These are phyloP conservation scores for Nymphalis polychloros DNA, from an alignment of 2,888 invertebrate genomes.

Conservation along the genomic window DNA sequence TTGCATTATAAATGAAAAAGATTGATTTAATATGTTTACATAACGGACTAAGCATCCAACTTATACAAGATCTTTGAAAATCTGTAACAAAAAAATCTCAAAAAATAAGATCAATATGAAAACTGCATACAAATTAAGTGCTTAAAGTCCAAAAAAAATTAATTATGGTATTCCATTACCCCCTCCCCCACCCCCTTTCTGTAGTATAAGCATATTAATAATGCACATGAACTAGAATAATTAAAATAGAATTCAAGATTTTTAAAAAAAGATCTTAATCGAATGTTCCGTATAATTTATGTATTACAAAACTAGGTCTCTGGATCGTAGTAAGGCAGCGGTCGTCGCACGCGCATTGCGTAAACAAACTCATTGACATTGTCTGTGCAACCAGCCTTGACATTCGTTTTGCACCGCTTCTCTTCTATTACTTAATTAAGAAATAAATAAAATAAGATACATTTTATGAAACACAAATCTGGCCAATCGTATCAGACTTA, in stretches of 20 bases:
- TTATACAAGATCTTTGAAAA: not conserved
- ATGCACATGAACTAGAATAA: too few species aligned
- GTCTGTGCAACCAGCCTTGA: conserved; percentile 30
- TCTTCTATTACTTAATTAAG: not conserved
- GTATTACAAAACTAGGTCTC: conserved; percentile 6
- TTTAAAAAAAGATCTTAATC: not conserved
- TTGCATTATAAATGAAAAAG: conserved; percentile 31
- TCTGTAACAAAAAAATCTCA: too few species aligned
- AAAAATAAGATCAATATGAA: not conserved
- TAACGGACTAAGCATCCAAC: conserved; percentile 26
- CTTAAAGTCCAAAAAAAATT: too few species aligned
- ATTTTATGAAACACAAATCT: too few species aligned
- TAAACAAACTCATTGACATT: conserved; percentile 30
- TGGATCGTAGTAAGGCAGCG: conserved; percentile 14
- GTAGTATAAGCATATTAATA: too few species aligned
- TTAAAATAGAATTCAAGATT: too few species aligned
- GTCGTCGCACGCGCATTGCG: conserved; percentile 27
- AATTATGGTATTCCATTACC: too few species aligned
- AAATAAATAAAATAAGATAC: not conserved
- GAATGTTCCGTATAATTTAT: too few species aligned
- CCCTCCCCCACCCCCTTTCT: too few species aligned
- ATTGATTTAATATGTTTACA: conserved; percentile 32
- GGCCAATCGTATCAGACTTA: too few species aligned
- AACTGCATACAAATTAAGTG: too few species aligned
- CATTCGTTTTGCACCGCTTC: conserved; percentile 37